These are phyloP conservation scores for Bibio marci DNA, from an alignment of 2,888 invertebrate genomes.

Conservation along the genomic window DNA sequence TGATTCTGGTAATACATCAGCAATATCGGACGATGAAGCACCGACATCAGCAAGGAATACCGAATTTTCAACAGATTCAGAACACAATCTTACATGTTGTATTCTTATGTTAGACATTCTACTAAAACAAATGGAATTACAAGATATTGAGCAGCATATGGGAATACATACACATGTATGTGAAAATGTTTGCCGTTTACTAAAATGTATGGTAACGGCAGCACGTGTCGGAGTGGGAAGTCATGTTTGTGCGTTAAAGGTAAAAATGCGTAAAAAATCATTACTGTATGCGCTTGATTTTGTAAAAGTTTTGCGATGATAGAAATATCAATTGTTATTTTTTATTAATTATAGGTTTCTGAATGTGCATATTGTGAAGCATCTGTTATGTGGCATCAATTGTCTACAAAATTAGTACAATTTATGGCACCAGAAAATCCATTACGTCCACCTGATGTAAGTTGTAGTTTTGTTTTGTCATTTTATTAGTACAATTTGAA, in stretches of 20 bases:
- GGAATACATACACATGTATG: conserved; percentile 60
- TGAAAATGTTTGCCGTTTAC: conserved; percentile 52
- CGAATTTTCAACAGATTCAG: conserved; percentile 52
- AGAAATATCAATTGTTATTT: not conserved
- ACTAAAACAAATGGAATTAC: conserved; percentile 84
- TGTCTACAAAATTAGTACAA: conserved; percentile 62
- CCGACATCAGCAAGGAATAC: conserved; percentile 39
- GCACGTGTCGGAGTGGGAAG: conserved; percentile 49
- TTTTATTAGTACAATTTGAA: too few species aligned
- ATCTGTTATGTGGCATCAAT: conserved; percentile 86
- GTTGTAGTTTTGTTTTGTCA: conserved; percentile 14
- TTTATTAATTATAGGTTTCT: conserved; percentile 18
- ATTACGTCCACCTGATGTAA: conserved; percentile 58
- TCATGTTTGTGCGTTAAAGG: conserved; percentile 38
- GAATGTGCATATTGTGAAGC: conserved; percentile 90
- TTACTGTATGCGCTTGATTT: not conserved
- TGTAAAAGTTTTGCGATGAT: not conserved
- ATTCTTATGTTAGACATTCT: conserved; percentile 92
- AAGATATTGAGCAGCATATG: conserved; percentile 65
- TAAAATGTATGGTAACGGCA: conserved; percentile 59
- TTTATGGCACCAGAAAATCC: conserved; percentile 62
- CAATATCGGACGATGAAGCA: conserved; percentile 50
- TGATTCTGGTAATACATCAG: conserved; percentile 48
- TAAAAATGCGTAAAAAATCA: conserved; percentile 8
- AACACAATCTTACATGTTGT: conserved; percentile 80